Percentiles rank a stretch among this genome's conserved stretches.
Evolutionary conservation across 2,797 vertebrate genomes (phyloP).

Genomic region (Sebastes taczanowskii): DNA sequence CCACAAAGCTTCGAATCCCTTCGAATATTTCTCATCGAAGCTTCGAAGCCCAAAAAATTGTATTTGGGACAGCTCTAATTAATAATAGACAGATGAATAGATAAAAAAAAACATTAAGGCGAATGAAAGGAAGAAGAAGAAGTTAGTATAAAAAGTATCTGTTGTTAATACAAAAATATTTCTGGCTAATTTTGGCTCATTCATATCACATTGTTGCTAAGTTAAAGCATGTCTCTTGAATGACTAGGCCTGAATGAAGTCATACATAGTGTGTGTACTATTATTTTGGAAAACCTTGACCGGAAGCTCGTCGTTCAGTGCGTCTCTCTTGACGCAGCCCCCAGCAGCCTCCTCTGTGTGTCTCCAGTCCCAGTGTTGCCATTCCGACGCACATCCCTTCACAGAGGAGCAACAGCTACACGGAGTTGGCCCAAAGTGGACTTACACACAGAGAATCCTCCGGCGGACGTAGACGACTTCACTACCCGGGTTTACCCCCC

Average conservation of each 20-base stretch:
- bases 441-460: conserved; percentile 2
- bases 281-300: conserved; percentile 38
- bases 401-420: conserved; percentile 79
- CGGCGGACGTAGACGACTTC: conserved; percentile 10
- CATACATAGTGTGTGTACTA: rapidly evolving
- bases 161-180: too few relatives aligned
- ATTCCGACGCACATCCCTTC: conserved; percentile 80
- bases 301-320: conserved; percentile 2
- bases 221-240: neutral
- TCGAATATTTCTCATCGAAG: too few relatives aligned
- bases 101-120: neutral
- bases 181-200: neutral
- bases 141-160: too few relatives aligned
- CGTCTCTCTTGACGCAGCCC: neutral
- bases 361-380: conserved; percentile 68
- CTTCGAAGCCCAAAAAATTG: too few relatives aligned
- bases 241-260: neutral
- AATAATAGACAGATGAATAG: neutral
- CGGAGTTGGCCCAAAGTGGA: conserved; percentile 61
- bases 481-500: neutral
- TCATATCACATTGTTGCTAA: neutral
- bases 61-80: neutral
- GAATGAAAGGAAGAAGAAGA: neutral
- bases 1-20: too few relatives aligned
- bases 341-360: conserved; percentile 31